Percentiles rank a stretch among this genome's conserved stretches.
These are phyloP conservation scores for Meta bourneti DNA, from an alignment of 2,888 invertebrate species.

Conservation along the genomic window DNA sequence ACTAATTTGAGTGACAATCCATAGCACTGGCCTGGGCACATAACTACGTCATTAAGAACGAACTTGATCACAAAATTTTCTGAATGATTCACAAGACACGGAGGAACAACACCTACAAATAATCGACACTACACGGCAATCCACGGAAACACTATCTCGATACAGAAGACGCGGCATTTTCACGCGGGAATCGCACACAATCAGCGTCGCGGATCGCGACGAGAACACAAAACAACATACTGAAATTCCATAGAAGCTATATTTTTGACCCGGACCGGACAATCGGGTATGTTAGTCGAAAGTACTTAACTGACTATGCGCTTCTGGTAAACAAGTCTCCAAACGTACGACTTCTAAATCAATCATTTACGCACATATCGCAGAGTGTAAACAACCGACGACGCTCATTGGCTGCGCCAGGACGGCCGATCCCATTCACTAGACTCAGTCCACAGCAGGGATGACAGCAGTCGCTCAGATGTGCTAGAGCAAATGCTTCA, in stretches of 20 bases:
- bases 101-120: constrained; percentile 74
- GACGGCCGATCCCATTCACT: constrained; percentile 69
- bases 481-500: constrained; percentile 4
- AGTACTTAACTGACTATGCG: constrained; percentile 69
- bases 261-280: constrained; percentile 61
- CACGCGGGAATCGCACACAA: constrained; percentile 50
- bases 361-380: constrained; percentile 77
- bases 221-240: constrained; percentile 25
- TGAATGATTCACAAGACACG: constrained; percentile 69
- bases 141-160: constrained; percentile 58
- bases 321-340: constrained; percentile 74
- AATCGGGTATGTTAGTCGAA: constrained; percentile 59
- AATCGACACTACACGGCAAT: constrained; percentile 60
- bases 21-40: constrained; percentile 32
- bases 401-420: constrained; percentile 73
- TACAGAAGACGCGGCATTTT: constrained; percentile 66
- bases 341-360: constrained; percentile 76
- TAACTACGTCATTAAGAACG: constrained; percentile 61
- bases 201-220: constrained; percentile 43
- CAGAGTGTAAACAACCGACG: constrained; percentile 76
- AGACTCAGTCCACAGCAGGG: constrained; percentile 61
- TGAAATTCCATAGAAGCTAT: constrained; percentile 52
- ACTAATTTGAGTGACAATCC: constrained; percentile 37
- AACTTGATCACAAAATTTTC: constrained; percentile 57
- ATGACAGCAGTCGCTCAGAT: constrained; percentile 40